A percentile compares a stretch with the other conserved stretches of the same genome.
These are phyloP conservation scores for Macrosoma leucophasiata DNA, from an alignment of 2,888 invertebrate species.

Conservation along the genomic window DNA sequence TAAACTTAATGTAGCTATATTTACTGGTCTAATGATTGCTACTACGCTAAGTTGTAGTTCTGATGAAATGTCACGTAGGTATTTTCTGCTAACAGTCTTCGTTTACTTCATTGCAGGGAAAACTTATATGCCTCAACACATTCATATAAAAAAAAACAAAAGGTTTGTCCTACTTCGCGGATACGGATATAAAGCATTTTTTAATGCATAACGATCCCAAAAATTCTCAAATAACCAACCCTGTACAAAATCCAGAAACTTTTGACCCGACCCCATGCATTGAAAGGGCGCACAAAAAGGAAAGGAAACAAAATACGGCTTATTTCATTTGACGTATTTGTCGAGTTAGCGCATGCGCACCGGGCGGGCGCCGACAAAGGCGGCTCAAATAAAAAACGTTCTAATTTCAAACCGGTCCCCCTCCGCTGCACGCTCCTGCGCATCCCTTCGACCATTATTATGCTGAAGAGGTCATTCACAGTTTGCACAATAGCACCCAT, in stretches of 20 bases:
- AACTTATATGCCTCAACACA: too few species aligned
- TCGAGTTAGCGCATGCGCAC: constrained; percentile 73
- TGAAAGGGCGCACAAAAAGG: constrained; percentile 52
- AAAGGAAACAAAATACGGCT: constrained; percentile 68
- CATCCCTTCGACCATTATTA: constrained; percentile 71
- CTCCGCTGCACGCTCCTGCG: constrained; percentile 69
- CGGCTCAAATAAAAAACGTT: constrained; percentile 65
- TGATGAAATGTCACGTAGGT: too few species aligned
- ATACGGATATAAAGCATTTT: too few species aligned
- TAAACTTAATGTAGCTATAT: too few species aligned
- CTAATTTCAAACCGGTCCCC: constrained; percentile 74
- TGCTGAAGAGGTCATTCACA: constrained; percentile 75
- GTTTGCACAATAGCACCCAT: constrained; percentile 67
- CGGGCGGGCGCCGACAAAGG: constrained; percentile 72
- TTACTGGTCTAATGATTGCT: too few species aligned
- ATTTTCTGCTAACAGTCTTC: too few species aligned
- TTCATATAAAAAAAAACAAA: too few species aligned
- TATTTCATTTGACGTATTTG: constrained; percentile 73
- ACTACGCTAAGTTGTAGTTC: too few species aligned
- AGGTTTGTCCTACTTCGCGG: too few species aligned
- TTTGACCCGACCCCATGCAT: constrained; percentile 27
- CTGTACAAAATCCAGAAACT: constrained; percentile 21
- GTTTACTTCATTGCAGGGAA: too few species aligned
- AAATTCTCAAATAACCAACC: constrained; percentile 26
- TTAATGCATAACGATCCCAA: too few species aligned